Base-by-base conservation (phyloP, 2,888 invertebrate species). In the Tetropium fuscum region DNA sequence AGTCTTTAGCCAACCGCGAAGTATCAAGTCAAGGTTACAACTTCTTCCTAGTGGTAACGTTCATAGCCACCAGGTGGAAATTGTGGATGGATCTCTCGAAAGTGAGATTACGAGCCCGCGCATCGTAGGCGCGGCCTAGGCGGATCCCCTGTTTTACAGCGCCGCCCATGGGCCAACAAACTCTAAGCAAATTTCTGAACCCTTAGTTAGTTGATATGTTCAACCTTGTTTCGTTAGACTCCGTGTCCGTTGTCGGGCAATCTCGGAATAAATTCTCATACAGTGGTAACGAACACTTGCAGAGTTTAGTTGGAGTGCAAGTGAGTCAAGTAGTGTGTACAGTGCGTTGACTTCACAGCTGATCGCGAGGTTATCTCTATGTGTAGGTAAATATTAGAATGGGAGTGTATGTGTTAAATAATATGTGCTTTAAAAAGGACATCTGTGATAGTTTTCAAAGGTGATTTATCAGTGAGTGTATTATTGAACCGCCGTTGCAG, bases 11-110 rank as follows among this genome's bases (percentile, higher is more conserved):
- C 72, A 75, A 74, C 75, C 73, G 70, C 70, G 69, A 74, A 73
- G 73, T 73, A 64, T 69, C 73, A 68, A 75, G 77, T 78, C 80
- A 80, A 80, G 80, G 80, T 79, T 79, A 79, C 69, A 60, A 59
- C 60, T 59, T 69, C 71, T 71, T 72, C 59, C 55, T 69, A 62
- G 47, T 76, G 76, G 75, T 78, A 74, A 69, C 78, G 71, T 70
- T 71, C 69, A 71, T 15, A 55, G 64, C 57, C 70, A 68, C 74
- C 74, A 79, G 80, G 71, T 74, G 77, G 77, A 65, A 66, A 61
- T 68, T 60, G 60, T 65, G 68, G 65, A 64, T 66, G 79, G 79
- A 73, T 75, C 45, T 27, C 11, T 47, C 44, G 53, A 51, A 61
- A 47, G 11, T 18, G 38, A 20, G 53, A 56, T 38, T 43, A 44